These are phyloP conservation scores for Vidua chalybeata DNA, from an alignment of 2,113 vertebrate species.

Conservation along the genomic window DNA sequence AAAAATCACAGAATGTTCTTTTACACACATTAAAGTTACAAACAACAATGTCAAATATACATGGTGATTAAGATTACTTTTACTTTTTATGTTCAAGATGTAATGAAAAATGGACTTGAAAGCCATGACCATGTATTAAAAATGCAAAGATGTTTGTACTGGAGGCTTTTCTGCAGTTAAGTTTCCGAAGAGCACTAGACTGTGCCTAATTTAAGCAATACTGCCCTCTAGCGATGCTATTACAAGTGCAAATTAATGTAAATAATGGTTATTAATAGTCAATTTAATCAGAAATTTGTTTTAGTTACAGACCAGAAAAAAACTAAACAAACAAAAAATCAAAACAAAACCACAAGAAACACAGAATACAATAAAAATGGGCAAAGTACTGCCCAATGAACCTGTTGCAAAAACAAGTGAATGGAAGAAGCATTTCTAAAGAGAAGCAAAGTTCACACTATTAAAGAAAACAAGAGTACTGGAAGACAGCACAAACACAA, in stretches of 20 bases:
- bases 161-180: not conserved
- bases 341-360: not conserved
- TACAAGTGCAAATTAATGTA: conserved; percentile 19
- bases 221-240: conserved; percentile 66
- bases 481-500: not conserved
- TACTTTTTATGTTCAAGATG: not conserved
- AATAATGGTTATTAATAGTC: not conserved
- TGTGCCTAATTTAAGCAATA: conserved; percentile 32
- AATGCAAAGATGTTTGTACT: not conserved
- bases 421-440: not conserved
- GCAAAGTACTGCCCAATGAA: not conserved
- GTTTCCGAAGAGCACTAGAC: not conserved
- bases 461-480: not conserved
- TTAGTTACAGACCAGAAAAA: not conserved
- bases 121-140: not conserved
- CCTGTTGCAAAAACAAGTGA: not conserved
- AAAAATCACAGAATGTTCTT: not conserved
- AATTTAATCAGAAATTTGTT: not conserved
- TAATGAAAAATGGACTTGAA: not conserved
- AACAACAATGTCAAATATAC: not conserved
- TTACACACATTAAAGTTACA: not conserved
- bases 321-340: not conserved
- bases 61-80: not conserved
- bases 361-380: not conserved
- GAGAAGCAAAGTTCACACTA: not conserved